A percentile compares a stretch with the other conserved stretches of the same genome.
Conservation (phyloP, 2,113 vertebrate species). For the Stictonetta naevosa region DNA sequence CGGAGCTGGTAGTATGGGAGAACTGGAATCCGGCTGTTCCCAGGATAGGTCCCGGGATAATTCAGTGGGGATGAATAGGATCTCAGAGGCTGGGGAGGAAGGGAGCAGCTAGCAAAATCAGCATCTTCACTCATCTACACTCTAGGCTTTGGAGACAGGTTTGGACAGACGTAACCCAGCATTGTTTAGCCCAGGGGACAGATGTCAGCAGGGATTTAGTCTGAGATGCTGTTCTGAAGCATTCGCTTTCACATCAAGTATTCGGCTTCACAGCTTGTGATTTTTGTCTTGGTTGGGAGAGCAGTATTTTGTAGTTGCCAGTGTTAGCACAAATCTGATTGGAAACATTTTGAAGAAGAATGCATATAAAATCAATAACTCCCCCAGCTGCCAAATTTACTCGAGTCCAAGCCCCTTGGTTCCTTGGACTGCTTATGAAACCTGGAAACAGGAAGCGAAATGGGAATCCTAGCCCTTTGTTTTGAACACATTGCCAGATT, state of each 20-base stretch:
- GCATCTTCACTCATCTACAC: background rate
- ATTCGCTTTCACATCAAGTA: background rate
- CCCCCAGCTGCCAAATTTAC: background rate
- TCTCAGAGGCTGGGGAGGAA: conserved; percentile 17
- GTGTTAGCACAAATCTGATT: background rate
- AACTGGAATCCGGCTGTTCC: background rate
- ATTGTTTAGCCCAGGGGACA: conserved; percentile 35
- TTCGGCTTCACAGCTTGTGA: background rate
- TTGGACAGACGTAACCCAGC: background rate
- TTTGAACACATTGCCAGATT: background rate
- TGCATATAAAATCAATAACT: background rate
- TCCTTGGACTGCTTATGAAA: background rate
- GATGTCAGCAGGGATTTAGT: conserved; percentile 46
- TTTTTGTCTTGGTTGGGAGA: background rate
- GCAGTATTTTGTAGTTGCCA: background rate
- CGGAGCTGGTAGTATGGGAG: background rate
- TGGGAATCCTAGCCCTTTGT: background rate
- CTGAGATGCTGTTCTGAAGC: background rate
- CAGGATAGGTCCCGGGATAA: background rate
- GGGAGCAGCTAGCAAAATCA: conserved; percentile 38
- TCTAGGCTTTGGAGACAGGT: conserved; percentile 19
- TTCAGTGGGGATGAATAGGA: background rate
- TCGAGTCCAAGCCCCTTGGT: background rate
- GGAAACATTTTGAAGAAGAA: conserved; percentile 17
- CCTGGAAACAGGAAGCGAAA: background rate